These are phyloP conservation scores for Calvadosia cruxmelitensis DNA, from an alignment of 30 jellyfish, hydroid and myxozoan genomes.

Conservation along the genomic window DNA sequence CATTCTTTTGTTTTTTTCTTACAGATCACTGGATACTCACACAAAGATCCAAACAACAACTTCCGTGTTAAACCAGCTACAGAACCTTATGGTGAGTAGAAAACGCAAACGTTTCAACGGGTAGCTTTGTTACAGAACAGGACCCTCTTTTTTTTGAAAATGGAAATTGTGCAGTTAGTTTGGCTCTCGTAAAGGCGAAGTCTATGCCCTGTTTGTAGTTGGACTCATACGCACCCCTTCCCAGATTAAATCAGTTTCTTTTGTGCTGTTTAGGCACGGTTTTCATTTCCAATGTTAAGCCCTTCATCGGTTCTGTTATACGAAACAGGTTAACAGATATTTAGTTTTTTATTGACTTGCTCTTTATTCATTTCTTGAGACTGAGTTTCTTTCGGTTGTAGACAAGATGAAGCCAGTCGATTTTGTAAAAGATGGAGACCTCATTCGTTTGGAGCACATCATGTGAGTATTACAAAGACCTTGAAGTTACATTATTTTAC, in stretches of 20 bases:
- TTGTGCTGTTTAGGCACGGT: background rate
- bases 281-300: background rate
- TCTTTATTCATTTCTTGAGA: no score
- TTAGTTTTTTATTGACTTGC: no score
- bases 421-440: slow-evolving; percentile 84
- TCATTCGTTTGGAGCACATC: slow-evolving; percentile 62
- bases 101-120: no score
- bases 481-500: background rate
- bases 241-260: no score
- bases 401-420: slow-evolving; percentile 65
- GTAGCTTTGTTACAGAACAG: no score
- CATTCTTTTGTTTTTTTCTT: background rate
- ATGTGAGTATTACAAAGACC: slow-evolving; percentile 27
- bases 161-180: no score
- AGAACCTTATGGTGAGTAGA: slow-evolving; percentile 39
- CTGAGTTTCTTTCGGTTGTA: slow-evolving; percentile 1
- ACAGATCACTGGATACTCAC: slow-evolving; percentile 93
- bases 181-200: no score
- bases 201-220: no score
- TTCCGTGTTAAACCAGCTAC: slow-evolving; percentile 69
- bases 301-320: background rate
- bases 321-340: no score
- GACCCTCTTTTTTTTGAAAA: no score
- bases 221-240: no score
- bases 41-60: slow-evolving; percentile 92